These are phyloP conservation scores for Rhynchophorus ferrugineus DNA, from an alignment of 1,140 invertebrate species.

Conservation along the genomic window DNA sequence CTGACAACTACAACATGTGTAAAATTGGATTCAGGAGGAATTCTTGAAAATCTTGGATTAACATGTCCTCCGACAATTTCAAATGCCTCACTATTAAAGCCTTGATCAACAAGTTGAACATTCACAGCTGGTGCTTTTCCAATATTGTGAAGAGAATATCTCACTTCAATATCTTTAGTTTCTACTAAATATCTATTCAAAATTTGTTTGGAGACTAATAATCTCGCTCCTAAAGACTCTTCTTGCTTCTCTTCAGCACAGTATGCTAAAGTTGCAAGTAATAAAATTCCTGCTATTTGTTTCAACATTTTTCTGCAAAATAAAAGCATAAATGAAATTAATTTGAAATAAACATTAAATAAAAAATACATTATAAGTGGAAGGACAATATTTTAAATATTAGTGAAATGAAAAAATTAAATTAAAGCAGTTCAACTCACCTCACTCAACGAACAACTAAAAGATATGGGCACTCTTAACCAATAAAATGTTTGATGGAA, in stretches of 20 bases:
- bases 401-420: no score
- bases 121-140: constrained; percentile 80
- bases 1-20: constrained; percentile 88
- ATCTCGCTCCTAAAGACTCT: constrained; percentile 61
- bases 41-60: constrained; percentile 75
- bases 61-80: constrained; percentile 78
- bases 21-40: constrained; percentile 87
- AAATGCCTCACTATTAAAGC: constrained; percentile 86
- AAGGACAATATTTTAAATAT: neutral
- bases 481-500: neutral
- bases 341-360: neutral
- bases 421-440: neutral
- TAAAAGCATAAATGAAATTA: neutral
- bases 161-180: constrained; percentile 92
- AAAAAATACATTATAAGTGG: neutral
- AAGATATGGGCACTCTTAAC: neutral
- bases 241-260: constrained; percentile 39
- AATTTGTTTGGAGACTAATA: constrained; percentile 81
- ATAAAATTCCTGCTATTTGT: constrained; percentile 8
- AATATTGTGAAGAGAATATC: constrained; percentile 81
- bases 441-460: neutral
- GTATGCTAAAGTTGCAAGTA: constrained; percentile 5
- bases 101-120: constrained; percentile 80
- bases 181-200: constrained; percentile 99
- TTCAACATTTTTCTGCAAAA: constrained; percentile 8